phyloP scores from a whole-genome alignment of 2,797 vertebrate genomes.

The Acipenser ruthenus region DNA sequence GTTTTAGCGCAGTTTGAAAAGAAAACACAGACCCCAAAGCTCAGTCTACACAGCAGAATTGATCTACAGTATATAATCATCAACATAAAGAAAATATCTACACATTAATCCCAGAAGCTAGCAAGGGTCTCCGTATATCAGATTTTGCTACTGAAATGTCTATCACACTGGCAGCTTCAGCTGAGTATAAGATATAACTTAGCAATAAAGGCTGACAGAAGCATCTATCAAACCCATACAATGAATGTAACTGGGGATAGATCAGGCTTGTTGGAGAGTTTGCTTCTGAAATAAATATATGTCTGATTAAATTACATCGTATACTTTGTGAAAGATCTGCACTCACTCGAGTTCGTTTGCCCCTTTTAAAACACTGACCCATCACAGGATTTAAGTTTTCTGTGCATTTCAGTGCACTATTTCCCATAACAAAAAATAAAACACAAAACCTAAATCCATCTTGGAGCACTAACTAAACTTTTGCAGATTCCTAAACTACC shows the following conservation, averaged over 20 bases:
- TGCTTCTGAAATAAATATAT: neutral
- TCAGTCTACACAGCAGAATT: constrained; percentile 6
- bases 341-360: too few relatives aligned
- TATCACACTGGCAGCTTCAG: constrained; percentile 8
- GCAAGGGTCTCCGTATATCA: constrained; percentile 3
- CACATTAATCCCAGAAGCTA: constrained; percentile 7
- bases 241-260: constrained; percentile 1
- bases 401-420: too few relatives aligned
- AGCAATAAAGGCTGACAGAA: constrained; percentile 22
- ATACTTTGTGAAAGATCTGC: neutral
- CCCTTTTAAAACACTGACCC: too few relatives aligned
- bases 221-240: constrained; percentile 15
- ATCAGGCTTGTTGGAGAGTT: constrained; percentile 12
- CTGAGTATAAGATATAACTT: constrained; percentile 24
- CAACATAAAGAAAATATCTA: constrained; percentile 6
- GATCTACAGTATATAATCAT: neutral
- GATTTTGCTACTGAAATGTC: neutral
- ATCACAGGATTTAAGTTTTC: too few relatives aligned
- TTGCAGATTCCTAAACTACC: too few relatives aligned
- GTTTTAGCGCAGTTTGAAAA: neutral
- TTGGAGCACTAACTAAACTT: too few relatives aligned
- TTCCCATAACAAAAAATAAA: too few relatives aligned
- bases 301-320: neutral
- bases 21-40: neutral
- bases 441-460: too few relatives aligned